A percentile compares a stretch with the other conserved stretches of the same genome.
phyloP scores from a whole-genome alignment of 92 coral and sea anemone species.

The Phenganax stokvisi region DNA sequence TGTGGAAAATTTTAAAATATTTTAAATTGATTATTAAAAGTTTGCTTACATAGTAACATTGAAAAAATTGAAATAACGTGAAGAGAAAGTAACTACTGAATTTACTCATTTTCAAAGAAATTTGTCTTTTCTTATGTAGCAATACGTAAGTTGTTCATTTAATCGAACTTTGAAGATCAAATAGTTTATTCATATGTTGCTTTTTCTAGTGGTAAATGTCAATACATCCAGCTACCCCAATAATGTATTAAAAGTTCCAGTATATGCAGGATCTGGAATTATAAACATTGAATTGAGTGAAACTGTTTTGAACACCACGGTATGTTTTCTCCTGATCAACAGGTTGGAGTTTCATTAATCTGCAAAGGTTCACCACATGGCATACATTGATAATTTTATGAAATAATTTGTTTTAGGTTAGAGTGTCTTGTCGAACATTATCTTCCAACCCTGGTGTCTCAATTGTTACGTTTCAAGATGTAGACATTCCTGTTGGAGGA shows the following conservation, averaged over 20 bases:
- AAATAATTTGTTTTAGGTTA: constrained; percentile 46
- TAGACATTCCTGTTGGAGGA: constrained; percentile 54
- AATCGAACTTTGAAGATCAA: too few species aligned
- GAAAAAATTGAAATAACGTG: too few species aligned
- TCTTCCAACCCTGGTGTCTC: constrained; percentile 51
- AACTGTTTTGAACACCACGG: neutral
- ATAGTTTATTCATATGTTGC: neutral
- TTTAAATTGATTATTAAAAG: neutral
- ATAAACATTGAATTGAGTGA: constrained; percentile 16
- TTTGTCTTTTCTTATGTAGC: too few species aligned
- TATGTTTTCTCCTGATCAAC: neutral
- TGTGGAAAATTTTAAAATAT: neutral
- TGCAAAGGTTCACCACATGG: neutral
- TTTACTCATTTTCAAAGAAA: too few species aligned
- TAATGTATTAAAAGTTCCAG: constrained; percentile 21
- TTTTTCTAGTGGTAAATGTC: constrained; percentile 18
- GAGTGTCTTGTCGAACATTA: constrained; percentile 56
- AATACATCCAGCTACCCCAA: constrained; percentile 11
- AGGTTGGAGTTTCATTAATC: neutral
- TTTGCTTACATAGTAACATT: neutral
- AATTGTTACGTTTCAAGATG: constrained; percentile 51
- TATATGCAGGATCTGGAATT: neutral
- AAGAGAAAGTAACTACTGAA: too few species aligned
- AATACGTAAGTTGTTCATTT: too few species aligned
- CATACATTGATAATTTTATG: neutral